These are phyloP conservation scores for Myotis davidii DNA, from an alignment of 2,113 vertebrate genomes.

Conservation along the genomic window DNA sequence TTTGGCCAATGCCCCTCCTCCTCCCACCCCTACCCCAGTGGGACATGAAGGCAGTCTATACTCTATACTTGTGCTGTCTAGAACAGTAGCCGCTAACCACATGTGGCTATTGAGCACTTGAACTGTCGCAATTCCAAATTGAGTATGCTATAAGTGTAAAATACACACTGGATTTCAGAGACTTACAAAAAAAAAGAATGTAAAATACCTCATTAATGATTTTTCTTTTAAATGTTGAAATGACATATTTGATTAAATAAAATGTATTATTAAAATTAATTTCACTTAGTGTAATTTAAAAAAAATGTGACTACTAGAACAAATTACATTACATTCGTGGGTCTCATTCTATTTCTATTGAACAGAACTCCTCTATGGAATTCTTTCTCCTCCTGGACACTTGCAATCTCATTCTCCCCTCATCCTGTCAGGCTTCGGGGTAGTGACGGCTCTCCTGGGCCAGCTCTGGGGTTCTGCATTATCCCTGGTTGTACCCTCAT, in stretches of 20 bases:
- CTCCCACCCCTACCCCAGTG: background rate
- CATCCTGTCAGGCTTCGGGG: background rate
- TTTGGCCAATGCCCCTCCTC: background rate
- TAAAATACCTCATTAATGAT: background rate
- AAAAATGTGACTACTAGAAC: background rate
- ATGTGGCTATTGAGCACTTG: background rate
- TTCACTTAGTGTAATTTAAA: background rate
- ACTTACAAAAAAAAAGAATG: background rate
- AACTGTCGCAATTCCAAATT: background rate
- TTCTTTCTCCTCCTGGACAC: background rate
- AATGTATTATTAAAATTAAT: background rate
- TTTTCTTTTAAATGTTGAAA: constrained; percentile 32
- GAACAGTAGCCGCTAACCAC: background rate
- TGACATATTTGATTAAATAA: background rate
- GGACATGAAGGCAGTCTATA: background rate
- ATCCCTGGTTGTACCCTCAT: background rate
- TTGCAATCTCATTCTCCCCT: background rate
- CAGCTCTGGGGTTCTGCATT: background rate
- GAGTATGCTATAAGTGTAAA: background rate
- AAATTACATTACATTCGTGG: background rate
- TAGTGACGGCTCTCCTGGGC: background rate
- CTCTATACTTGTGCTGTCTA: background rate
- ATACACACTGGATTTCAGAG: background rate
- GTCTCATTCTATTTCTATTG: background rate
- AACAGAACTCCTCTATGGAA: background rate